Evolutionary conservation across 2,888 invertebrate species (phyloP).

Genomic region (Tethea ocularis): DNA sequence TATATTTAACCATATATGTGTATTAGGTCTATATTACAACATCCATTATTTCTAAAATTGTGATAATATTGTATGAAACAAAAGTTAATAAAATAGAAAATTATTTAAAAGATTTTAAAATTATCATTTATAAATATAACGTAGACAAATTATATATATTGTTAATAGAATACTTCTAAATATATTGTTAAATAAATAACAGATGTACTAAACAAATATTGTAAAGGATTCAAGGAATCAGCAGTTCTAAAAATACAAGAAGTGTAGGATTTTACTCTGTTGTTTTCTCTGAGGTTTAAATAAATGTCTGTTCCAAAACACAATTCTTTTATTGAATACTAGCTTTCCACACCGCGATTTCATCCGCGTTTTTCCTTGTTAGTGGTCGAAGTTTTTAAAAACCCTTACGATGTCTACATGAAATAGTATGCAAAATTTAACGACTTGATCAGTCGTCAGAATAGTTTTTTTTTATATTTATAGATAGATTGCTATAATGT

Average conservation of each 20-base stretch:
- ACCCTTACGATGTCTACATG: no score
- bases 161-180: background rate
- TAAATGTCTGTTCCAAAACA: conserved; percentile 79
- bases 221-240: conserved; percentile 29
- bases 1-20: conserved; percentile 13
- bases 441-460: no score
- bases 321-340: conserved; percentile 44
- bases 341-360: no score
- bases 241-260: conserved; percentile 51
- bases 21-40: conserved; percentile 16
- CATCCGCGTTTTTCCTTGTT: no score
- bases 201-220: conserved; percentile 15
- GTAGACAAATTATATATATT: conserved; percentile 9
- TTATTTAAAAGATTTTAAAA: conserved; percentile 5
- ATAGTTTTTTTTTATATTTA: no score
- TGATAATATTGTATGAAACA: conserved; percentile 15
- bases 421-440: no score
- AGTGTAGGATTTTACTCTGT: conserved; percentile 64
- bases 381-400: no score
- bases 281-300: conserved; percentile 79
- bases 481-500: no score
- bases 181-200: conserved; percentile 1
- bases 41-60: conserved; percentile 11
- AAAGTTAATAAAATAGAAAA: conserved; percentile 8
- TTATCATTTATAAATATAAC: background rate